These are phyloP conservation scores for Metalampra italica DNA, from an alignment of 2,888 invertebrate genomes.

Conservation along the genomic window DNA sequence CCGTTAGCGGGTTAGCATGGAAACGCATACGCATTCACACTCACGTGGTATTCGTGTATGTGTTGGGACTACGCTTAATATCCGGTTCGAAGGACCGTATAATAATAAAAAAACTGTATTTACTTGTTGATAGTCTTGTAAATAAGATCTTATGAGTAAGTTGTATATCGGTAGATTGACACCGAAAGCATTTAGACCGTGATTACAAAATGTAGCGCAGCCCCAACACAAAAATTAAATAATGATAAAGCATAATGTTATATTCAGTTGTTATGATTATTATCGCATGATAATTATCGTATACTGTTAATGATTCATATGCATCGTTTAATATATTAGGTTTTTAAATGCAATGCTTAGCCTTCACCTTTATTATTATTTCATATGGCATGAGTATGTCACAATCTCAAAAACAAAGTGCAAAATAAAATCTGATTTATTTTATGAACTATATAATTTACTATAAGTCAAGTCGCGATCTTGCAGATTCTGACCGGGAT, in stretches of 20 bases:
- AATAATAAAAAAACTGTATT: neutral
- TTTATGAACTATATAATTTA: no score
- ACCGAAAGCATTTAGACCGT: no score
- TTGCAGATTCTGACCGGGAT: no score
- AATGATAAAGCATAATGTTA: conserved; percentile 37
- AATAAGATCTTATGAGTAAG: neutral
- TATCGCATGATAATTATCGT: conserved; percentile 25
- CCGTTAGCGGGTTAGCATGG: conserved; percentile 78
- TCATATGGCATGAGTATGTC: conserved; percentile 18
- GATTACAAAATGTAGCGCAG: conserved; percentile 6
- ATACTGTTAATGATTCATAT: conserved; percentile 16
- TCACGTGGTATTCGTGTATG: conserved; percentile 34
- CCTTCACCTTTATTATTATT: conserved; percentile 35
- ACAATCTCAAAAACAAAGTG: conserved; percentile 10
- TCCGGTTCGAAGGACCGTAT: neutral
- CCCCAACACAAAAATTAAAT: conserved; percentile 23
- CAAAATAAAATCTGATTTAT: neutral
- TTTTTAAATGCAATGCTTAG: conserved; percentile 2
- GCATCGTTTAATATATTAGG: neutral
- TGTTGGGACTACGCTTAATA: conserved; percentile 4
- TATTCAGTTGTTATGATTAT: conserved; percentile 37
- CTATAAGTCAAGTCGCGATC: no score
- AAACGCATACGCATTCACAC: conserved; percentile 73
- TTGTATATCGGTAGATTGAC: neutral
- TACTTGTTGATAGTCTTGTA: neutral